These are phyloP conservation scores for Odontocolon sp. DNA, from an alignment of 2,888 invertebrate genomes.

Conservation along the genomic window DNA sequence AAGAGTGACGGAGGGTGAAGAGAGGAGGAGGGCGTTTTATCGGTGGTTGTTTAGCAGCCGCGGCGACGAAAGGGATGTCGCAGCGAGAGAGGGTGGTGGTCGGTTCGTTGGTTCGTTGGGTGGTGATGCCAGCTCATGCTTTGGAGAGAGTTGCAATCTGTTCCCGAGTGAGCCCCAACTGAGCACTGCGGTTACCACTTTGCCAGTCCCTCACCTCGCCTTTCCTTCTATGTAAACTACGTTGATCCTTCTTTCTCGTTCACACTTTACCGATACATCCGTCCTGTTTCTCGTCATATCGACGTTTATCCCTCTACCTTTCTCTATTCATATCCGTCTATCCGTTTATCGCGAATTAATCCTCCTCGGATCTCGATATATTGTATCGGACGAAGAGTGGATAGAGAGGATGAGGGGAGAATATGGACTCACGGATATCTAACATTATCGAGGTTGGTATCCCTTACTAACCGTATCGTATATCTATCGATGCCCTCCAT, in stretches of 20 bases:
- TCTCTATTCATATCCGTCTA: too few relatives aligned
- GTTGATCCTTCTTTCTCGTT: conserved; percentile 31
- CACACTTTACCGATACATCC: conserved; percentile 11
- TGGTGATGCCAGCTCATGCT: too few relatives aligned
- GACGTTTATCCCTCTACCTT: too few relatives aligned
- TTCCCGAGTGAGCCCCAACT: conserved; percentile 73
- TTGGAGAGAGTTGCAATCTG: conserved; percentile 77
- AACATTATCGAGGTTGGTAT: too few relatives aligned
- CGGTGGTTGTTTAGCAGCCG: conserved; percentile 57
- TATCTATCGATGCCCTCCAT: conserved; percentile 10
- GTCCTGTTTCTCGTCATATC: conserved; percentile 12
- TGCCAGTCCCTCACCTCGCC: conserved; percentile 68
- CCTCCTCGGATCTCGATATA: too few relatives aligned
- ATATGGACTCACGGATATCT: too few relatives aligned
- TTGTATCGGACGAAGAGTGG: too few relatives aligned
- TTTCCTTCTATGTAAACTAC: conserved; percentile 53
- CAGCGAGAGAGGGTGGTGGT: conserved; percentile 18
- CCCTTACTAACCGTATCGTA: too few relatives aligned
- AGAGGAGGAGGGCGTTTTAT: conserved; percentile 39
- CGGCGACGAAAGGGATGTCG: conserved; percentile 51
- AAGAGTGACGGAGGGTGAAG: conserved; percentile 31
- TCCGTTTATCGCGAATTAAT: too few relatives aligned
- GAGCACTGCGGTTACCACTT: conserved; percentile 76
- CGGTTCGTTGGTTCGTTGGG: conserved; percentile 45
- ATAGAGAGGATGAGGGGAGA: too few relatives aligned